A percentile compares a stretch with the other conserved stretches of the same genome.
phyloP scores from a whole-genome alignment of 2,113 vertebrate genomes.

The Misgurnus mizolepis region DNA sequence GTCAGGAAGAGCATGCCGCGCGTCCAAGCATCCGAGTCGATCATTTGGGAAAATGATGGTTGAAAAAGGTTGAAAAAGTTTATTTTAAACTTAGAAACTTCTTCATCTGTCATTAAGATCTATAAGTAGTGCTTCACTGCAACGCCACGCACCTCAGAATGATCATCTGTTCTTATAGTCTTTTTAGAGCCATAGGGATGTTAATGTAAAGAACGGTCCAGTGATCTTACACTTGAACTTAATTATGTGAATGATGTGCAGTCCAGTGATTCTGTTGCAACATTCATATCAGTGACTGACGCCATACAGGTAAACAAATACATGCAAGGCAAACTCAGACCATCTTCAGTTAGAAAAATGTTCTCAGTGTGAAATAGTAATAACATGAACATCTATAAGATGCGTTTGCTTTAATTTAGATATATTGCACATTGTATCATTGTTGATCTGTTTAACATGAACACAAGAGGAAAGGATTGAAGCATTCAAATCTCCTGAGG shows the following conservation, averaged over 20 bases:
- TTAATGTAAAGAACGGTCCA: constrained; percentile 58
- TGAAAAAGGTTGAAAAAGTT: not conserved
- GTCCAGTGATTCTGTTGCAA: constrained; percentile 65
- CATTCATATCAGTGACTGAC: not conserved
- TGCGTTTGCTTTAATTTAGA: too few relatives aligned
- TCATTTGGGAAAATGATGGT: not conserved
- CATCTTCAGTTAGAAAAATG: not conserved
- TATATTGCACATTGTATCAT: too few relatives aligned
- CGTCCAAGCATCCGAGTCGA: constrained; percentile 47
- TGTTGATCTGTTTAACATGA: too few relatives aligned
- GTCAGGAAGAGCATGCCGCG: constrained; percentile 70
- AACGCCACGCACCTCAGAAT: not conserved
- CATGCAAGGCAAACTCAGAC: too few relatives aligned
- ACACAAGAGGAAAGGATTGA: too few relatives aligned
- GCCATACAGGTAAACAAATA: too few relatives aligned
- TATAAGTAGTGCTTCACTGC: too few relatives aligned
- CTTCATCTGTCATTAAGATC: too few relatives aligned
- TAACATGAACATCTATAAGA: too few relatives aligned
- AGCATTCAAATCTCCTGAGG: constrained; percentile 17
- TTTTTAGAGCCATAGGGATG: constrained; percentile 38
- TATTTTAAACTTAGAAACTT: too few relatives aligned
- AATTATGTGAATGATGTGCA: constrained; percentile 74
- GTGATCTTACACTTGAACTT: constrained; percentile 61
- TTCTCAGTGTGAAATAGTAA: too few relatives aligned
- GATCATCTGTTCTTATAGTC: constrained; percentile 62